phyloP scores from a whole-genome alignment of 2,888 invertebrate species.

The Seira ritae region DNA sequence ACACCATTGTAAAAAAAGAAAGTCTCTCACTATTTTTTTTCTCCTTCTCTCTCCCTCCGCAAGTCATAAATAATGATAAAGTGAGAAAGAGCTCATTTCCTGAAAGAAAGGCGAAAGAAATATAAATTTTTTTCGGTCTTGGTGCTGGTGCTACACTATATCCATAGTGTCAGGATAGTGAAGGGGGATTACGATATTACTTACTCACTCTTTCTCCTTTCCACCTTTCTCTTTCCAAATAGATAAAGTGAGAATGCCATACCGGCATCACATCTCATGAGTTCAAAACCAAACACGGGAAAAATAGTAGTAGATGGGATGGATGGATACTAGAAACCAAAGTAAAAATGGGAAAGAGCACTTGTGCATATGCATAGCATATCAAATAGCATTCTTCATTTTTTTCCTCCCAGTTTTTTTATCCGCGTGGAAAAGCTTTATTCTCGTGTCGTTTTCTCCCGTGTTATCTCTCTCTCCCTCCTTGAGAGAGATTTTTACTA shows the following conservation, averaged over 20 bases:
- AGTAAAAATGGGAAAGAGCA: neutral
- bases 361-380: slow-evolving; percentile 11
- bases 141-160: slow-evolving; percentile 5
- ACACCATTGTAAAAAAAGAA: neutral
- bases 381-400: slow-evolving; percentile 8
- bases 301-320: neutral
- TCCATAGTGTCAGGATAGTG: neutral
- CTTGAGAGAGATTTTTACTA: slow-evolving; percentile 15
- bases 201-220: neutral
- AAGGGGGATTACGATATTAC: slow-evolving; percentile 13
- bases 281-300: neutral
- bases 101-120: slow-evolving; percentile 34
- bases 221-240: neutral
- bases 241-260: no score
- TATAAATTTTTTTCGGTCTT: slow-evolving; percentile 23
- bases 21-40: slow-evolving; percentile 2
- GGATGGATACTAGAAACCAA: neutral
- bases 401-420: neutral
- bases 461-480: neutral
- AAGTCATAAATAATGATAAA: slow-evolving; percentile 64
- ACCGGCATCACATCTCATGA: no score
- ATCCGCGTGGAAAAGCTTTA: slow-evolving; percentile 26
- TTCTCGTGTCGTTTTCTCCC: slow-evolving; percentile 23
- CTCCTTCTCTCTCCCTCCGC: slow-evolving; percentile 33
- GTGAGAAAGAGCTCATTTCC: slow-evolving; percentile 60